A percentile compares a stretch with the other conserved stretches of the same genome.
These are phyloP conservation scores for Miltochrista miniata DNA, from an alignment of 2,888 invertebrate genomes.

Conservation along the genomic window DNA sequence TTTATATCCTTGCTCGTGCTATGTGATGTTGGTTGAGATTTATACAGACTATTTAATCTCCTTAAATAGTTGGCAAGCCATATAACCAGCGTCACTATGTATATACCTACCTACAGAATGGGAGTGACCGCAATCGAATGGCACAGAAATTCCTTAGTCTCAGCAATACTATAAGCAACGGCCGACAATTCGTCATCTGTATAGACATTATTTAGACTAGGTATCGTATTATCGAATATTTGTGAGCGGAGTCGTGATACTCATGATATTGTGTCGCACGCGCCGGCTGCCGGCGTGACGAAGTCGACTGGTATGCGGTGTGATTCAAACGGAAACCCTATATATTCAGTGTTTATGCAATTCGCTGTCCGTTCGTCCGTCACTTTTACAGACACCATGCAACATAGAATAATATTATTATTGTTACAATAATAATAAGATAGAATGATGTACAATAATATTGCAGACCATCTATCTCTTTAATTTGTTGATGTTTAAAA, in stretches of 20 bases:
- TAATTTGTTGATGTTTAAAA: constrained; percentile 29
- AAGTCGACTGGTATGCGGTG: constrained; percentile 77
- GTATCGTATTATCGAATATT: constrained; percentile 58
- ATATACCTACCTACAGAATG: constrained; percentile 41
- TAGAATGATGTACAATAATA: constrained; percentile 34
- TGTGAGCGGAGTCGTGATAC: constrained; percentile 62
- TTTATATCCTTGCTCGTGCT: constrained; percentile 24
- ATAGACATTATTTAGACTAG: constrained; percentile 58
- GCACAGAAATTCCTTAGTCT: constrained; percentile 58
- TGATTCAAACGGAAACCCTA: constrained; percentile 82
- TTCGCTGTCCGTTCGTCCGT: constrained; percentile 66
- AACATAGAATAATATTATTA: constrained; percentile 53
- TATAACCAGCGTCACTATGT: constrained; percentile 40
- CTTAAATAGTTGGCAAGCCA: constrained; percentile 49
- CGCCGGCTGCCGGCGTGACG: constrained; percentile 71
- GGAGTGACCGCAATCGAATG: constrained; percentile 61
- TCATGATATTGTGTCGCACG: constrained; percentile 71
- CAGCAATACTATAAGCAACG: constrained; percentile 39
- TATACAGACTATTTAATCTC: constrained; percentile 43
- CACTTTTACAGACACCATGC: constrained; percentile 62
- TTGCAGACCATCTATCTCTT: constrained; percentile 13
- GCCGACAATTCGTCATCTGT: constrained; percentile 56
- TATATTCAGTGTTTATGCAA: constrained; percentile 79
- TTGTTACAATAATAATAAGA: too few species aligned
- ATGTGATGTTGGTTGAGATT: constrained; percentile 27